A percentile compares a stretch with the other conserved stretches of the same genome.
Evolutionary conservation across 2,797 vertebrate genomes (phyloP).

Genomic region (Alca torda): DNA sequence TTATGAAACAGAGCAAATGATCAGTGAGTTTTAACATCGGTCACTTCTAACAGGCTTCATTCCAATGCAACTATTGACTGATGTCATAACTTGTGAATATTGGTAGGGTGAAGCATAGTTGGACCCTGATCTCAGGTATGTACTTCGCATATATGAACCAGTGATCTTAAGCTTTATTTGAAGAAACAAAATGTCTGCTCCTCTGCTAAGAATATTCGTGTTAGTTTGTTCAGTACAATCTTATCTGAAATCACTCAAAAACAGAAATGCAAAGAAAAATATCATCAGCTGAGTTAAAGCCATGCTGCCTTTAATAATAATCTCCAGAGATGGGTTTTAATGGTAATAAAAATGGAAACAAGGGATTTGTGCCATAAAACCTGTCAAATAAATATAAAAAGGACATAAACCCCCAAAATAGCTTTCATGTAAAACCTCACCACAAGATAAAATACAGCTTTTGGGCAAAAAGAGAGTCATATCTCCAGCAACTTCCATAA

Average conservation of each 20-base stretch:
- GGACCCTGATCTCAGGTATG: background rate
- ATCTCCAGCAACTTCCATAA: slow-evolving; percentile 73
- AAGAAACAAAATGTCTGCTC: slow-evolving; percentile 2
- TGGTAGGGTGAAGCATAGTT: background rate
- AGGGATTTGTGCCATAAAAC: slow-evolving; percentile 52
- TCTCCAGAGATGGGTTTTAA: slow-evolving; percentile 48
- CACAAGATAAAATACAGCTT: slow-evolving; percentile 68
- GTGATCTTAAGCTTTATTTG: background rate
- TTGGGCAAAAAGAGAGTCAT: slow-evolving; percentile 46
- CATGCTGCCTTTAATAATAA: slow-evolving; percentile 48
- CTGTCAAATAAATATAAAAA: slow-evolving; percentile 62
- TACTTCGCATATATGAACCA: background rate
- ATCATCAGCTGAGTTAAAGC: slow-evolving; percentile 13
- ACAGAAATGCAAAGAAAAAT: slow-evolving; percentile 40
- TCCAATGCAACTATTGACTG: background rate
- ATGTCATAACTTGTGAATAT: background rate
- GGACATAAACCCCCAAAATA: slow-evolving; percentile 45
- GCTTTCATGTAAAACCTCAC: slow-evolving; percentile 67
- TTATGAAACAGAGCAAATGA: background rate
- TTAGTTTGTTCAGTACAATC: background rate
- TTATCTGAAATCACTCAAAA: slow-evolving; percentile 29
- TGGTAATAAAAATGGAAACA: slow-evolving; percentile 51
- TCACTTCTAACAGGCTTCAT: background rate
- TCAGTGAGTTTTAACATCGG: background rate
- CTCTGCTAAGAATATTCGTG: slow-evolving; percentile 4